Conservation (phyloP, 2,113 vertebrate genomes). For the Ellobius talpinus region DNA sequence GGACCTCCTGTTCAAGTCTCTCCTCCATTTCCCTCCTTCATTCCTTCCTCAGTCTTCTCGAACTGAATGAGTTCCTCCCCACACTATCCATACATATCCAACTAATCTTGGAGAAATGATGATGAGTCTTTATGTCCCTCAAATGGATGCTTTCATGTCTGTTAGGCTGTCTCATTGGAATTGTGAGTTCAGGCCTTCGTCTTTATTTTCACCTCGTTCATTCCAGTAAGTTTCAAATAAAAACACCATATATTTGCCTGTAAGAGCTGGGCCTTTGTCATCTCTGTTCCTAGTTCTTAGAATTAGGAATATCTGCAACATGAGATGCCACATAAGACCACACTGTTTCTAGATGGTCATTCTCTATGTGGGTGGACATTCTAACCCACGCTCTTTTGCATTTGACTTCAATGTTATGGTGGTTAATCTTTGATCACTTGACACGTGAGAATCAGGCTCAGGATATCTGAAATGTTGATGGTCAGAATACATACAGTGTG, state of each 20-base stretch:
- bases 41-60: not conserved
- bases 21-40: not conserved
- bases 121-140: not conserved
- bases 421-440: not conserved
- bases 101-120: not conserved
- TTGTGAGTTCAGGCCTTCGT: not conserved
- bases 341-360: not conserved
- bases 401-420: not conserved
- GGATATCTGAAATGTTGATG: not conserved
- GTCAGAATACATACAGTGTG: not conserved
- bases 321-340: not conserved
- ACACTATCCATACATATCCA: not conserved
- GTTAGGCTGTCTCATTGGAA: not conserved
- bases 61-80: not conserved
- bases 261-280: not conserved
- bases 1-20: not conserved
- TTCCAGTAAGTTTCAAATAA: not conserved
- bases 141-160: not conserved
- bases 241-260: not conserved
- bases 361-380: not conserved
- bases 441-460: not conserved
- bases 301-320: not conserved
- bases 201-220: not conserved
- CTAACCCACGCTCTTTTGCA: not conserved
- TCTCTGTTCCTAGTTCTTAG: not conserved